Evolutionary conservation across 1,140 invertebrate species (phyloP), one percentile per base, ranked within the genome.

Genomic region (Telenomus remus): DNA sequence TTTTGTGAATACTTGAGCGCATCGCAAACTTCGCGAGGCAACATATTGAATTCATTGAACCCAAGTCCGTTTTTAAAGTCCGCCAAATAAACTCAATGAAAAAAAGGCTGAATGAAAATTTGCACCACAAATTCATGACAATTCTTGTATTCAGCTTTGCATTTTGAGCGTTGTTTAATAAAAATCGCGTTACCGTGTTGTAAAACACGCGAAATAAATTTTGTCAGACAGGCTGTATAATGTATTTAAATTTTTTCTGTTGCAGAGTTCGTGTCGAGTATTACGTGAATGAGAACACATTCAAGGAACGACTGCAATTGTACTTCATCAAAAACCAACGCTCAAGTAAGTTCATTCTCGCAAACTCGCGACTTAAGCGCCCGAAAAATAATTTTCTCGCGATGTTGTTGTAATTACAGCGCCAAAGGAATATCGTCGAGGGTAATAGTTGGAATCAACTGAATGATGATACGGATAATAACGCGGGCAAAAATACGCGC

Each of bases 301-400:
- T 99, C 87, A 99, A 99, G 91, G 96, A 98, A 91, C 92, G 96
- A 87, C 93, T 99, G 81, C 97, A 99, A 90, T 91, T 98, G 68
- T 99, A 98, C 90, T 99, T 99, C 90, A 97, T 99, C 87, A 98
- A 98, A 89, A 99, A 99, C 90, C 97, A 98, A 91, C 93, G 96
- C 90, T 98, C 97, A 88, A 99, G 97, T 99, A 91, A 97, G 96
- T 96, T 88, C 76, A 80, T 75, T 80, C 82, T 39, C 3, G 1
- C 9, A 39, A 39, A 39, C 9, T 14, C 12, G 4, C 12, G 11
- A 12, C 1, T 14, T 46, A 27, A 27, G 6, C 19, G 6, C 19
- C 6, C 6, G 19, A 3, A 39, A 39, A 39, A 39, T 4, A 39
- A 11, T 39, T 39, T 14, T 46, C 13, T 46, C 6, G 11, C 13